Evolutionary conservation across 35 echinoderm and acorn worm genomes (phyloP), one percentile per base, ranked within the genome.

Genomic region (Heliocidaris erythrogramma): DNA sequence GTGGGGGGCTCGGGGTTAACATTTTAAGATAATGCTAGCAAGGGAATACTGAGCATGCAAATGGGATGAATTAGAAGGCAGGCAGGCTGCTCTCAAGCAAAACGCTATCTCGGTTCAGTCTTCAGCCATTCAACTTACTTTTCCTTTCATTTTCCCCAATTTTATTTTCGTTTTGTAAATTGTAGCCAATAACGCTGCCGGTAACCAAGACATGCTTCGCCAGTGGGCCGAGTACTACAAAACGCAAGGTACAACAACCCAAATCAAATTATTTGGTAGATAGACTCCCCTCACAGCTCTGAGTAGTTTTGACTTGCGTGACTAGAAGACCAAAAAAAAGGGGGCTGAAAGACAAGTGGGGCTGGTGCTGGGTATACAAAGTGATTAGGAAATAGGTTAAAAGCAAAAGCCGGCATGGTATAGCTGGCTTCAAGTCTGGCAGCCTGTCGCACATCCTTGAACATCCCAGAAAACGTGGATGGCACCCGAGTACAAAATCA

Each of bases 141-240:
- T 78, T 78, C 27, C 27, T 78, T 78, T 78, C 65, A 78, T 78
- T 78, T 42, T 78, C 21, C 65, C 65, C 65, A 78, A 78, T 59
- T 92, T 50, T 92, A 2, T 48, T 92, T 92, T 92, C 10, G 47
- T 92, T 92, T 53, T 50, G 29, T 92, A 16, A 59, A 59, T 29
- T 89, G 31, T 30, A 92, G 91, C 91, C 29, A 92, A 92, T 59
- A 92, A 59, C 47, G 31, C 9, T 32, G 91, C 91, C 29, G 91
- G 31, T n/a, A 92, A 92, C 30, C 47, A n/a, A 52, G 91, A 92
- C 91, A 48, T 59, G 48, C 18, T 56, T 13, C 91, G 49, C 31
- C 91, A 59, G 48, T 92, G 91, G 91, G 91, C 49, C 49, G 91
- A 92, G 49, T 92, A 92, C 91, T 92, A 92, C 91, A 92, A 48